Evolutionary conservation across 2,113 vertebrate genomes (phyloP).

Genomic region (Silurus meridionalis): DNA sequence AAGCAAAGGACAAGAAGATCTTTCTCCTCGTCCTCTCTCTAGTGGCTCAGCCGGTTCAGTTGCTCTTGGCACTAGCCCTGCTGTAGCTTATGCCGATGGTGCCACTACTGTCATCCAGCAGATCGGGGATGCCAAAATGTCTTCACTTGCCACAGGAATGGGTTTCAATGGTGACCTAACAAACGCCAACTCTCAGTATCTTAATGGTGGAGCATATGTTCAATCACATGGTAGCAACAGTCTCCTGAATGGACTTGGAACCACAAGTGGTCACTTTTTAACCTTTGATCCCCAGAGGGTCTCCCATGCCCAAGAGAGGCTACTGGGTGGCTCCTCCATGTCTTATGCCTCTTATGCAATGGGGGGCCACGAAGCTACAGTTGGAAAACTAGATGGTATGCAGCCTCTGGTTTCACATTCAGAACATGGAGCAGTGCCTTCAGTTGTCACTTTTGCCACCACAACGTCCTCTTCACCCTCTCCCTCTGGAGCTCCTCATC

Average conservation of each 20-base stretch:
- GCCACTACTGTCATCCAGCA: conserved; percentile 93
- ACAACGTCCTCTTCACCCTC: conserved; percentile 57
- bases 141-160: conserved; percentile 78
- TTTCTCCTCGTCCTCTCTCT: conserved; percentile 89
- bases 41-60: conserved; percentile 81
- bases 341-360: conserved; percentile 50
- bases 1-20: conserved; percentile 94
- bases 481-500: conserved; percentile 78
- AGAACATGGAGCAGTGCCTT: conserved; percentile 52
- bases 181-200: conserved; percentile 84
- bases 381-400: conserved; percentile 51
- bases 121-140: conserved; percentile 93
- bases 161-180: conserved; percentile 88
- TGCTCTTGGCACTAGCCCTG: conserved; percentile 76
- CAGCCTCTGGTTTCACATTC: conserved; percentile 47
- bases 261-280: conserved; percentile 83
- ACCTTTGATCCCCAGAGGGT: conserved; percentile 85
- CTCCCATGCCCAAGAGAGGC: conserved; percentile 68
- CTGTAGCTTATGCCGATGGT: conserved; percentile 79
- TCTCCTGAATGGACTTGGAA: conserved; percentile 91
- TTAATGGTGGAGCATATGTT: conserved; percentile 90
- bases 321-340: conserved; percentile 70
- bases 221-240: conserved; percentile 90
- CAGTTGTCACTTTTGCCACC: conserved; percentile 86
- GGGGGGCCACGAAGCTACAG: conserved; percentile 38